These are phyloP conservation scores for Ceratitis capitata DNA, from an alignment of 1,140 invertebrate species.

Conservation along the genomic window DNA sequence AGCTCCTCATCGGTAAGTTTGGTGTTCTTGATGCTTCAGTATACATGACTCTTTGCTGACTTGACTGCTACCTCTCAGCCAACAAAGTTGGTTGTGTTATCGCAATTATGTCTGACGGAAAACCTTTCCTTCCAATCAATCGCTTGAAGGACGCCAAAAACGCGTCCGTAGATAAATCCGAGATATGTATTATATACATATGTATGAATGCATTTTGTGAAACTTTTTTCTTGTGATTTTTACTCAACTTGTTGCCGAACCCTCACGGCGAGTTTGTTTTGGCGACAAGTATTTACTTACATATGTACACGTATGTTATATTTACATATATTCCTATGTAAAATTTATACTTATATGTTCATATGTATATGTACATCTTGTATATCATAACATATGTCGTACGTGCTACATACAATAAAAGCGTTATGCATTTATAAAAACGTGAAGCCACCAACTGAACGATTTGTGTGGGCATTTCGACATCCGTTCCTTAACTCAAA, in stretches of 20 bases:
- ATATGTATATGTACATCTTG: too few relatives aligned
- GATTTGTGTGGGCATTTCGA: background rate
- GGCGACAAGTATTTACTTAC: too few relatives aligned
- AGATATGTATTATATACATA: background rate
- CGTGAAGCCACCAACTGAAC: background rate
- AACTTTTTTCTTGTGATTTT: too few relatives aligned
- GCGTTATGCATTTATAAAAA: background rate
- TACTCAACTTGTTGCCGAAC: too few relatives aligned
- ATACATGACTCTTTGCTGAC: background rate
- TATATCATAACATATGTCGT: too few relatives aligned
- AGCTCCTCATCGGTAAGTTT: background rate
- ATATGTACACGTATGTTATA: too few relatives aligned
- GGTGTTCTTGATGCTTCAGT: background rate
- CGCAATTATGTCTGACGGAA: background rate
- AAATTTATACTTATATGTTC: too few relatives aligned
- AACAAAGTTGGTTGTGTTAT: background rate
- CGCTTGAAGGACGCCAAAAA: background rate
- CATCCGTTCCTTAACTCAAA: background rate
- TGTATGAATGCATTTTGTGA: background rate
- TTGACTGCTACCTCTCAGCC: background rate
- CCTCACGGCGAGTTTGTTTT: too few relatives aligned
- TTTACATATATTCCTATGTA: too few relatives aligned
- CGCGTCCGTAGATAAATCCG: background rate
- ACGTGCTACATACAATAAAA: too few relatives aligned
- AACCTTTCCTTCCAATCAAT: background rate